These are phyloP conservation scores for Pseudomugil tenellus DNA, from an alignment of 2,797 vertebrate genomes.

Conservation along the genomic window DNA sequence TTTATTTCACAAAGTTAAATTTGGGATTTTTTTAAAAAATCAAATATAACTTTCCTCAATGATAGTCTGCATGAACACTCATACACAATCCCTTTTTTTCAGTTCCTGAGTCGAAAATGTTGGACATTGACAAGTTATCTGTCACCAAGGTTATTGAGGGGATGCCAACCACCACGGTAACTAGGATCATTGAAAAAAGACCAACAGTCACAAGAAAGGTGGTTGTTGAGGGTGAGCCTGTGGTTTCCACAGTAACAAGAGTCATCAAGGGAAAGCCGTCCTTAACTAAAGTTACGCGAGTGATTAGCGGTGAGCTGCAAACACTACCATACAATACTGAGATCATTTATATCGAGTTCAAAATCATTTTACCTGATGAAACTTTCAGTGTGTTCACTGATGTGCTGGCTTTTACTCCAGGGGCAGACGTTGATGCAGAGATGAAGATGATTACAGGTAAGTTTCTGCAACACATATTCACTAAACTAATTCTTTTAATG, in stretches of 20 bases:
- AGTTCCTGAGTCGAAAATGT: conserved; percentile 81
- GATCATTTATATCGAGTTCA: neutral
- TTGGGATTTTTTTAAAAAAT: too few species aligned
- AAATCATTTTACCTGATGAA: neutral
- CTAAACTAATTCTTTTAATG: neutral
- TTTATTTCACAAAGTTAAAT: too few species aligned
- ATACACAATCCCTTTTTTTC: conserved; percentile 4
- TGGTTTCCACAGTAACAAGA: conserved; percentile 75
- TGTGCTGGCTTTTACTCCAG: conserved; percentile 40
- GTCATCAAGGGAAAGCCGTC: conserved; percentile 55
- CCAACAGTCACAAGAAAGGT: conserved; percentile 64
- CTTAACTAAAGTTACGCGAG: conserved; percentile 59
- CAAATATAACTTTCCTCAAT: neutral
- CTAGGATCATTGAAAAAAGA: conserved; percentile 80
- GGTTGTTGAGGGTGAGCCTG: conserved; percentile 51
- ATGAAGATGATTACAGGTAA: conserved; percentile 84
- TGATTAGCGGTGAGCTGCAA: conserved; percentile 65
- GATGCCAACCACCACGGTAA: conserved; percentile 81
- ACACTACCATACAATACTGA: neutral
- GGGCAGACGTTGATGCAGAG: conserved; percentile 70
- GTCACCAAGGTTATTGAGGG: conserved; percentile 81
- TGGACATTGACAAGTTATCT: conserved; percentile 74
- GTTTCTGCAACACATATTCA: conserved; percentile 48
- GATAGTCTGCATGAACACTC: neutral
- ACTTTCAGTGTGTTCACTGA: neutral